These are phyloP conservation scores for Albula glossodonta DNA, from an alignment of 2,113 vertebrate species.

Conservation along the genomic window DNA sequence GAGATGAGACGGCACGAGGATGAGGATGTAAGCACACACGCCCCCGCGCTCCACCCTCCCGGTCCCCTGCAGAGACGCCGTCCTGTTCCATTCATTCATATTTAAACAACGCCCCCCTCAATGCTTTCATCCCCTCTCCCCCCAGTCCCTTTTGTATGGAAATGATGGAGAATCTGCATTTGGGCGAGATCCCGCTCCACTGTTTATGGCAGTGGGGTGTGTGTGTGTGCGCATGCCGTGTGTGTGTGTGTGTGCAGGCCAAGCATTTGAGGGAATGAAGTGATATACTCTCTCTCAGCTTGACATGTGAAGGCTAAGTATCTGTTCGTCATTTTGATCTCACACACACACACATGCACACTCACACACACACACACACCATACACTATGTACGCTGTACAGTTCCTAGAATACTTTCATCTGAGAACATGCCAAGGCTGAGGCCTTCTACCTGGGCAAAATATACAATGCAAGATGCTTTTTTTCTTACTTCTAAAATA, in stretches of 20 bases:
- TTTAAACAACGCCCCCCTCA: neutral
- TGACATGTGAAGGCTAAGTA: too few relatives aligned
- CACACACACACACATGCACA: neutral
- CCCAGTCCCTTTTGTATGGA: conserved; percentile 1
- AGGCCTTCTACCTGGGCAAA: neutral
- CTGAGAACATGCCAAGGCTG: too few relatives aligned
- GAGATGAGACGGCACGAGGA: neutral
- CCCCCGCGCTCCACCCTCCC: neutral
- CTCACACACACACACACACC: neutral
- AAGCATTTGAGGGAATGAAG: too few relatives aligned
- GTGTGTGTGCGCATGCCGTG: too few relatives aligned
- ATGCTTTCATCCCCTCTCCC: neutral
- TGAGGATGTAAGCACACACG: too few relatives aligned
- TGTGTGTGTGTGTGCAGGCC: too few relatives aligned
- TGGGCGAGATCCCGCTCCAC: neutral
- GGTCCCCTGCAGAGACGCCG: neutral
- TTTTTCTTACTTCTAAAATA: neutral
- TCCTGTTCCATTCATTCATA: conserved; percentile 11
- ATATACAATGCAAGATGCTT: neutral
- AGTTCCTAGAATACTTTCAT: too few relatives aligned
- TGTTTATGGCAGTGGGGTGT: too few relatives aligned
- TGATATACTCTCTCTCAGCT: too few relatives aligned
- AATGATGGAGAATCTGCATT: conserved; percentile 1
- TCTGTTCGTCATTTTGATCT: too few relatives aligned
- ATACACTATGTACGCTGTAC: neutral